phyloP scores from a whole-genome alignment of 2,113 vertebrate genomes.

The Tapirus terrestris region DNA sequence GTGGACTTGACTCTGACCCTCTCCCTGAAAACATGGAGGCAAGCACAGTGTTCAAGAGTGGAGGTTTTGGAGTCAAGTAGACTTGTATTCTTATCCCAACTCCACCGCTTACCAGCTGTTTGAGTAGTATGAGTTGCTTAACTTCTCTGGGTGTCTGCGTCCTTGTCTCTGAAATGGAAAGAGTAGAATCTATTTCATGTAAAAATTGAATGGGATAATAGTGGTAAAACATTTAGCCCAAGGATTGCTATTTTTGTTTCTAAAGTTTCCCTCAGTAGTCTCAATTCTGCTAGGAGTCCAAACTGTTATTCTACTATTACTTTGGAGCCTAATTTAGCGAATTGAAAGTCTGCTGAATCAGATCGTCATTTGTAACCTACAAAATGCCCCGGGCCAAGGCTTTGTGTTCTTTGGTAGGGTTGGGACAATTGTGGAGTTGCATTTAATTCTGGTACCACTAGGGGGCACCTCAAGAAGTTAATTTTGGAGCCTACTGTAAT shows the following conservation, averaged over 20 bases:
- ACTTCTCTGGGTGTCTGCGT: background rate
- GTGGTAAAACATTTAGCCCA: background rate
- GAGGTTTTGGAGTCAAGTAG: background rate
- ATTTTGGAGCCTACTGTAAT: background rate
- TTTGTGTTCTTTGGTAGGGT: background rate
- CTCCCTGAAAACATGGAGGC: background rate
- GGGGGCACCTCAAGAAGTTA: slow-evolving; percentile 69
- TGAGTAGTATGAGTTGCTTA: background rate
- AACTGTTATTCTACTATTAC: background rate
- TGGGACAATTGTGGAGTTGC: background rate
- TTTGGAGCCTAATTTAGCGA: background rate
- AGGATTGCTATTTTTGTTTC: slow-evolving; percentile 30
- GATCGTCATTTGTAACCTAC: background rate
- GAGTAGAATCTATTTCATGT: background rate
- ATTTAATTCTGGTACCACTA: slow-evolving; percentile 64
- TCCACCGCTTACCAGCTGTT: background rate
- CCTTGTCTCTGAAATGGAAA: background rate
- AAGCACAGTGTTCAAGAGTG: background rate
- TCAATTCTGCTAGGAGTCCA: slow-evolving; percentile 17
- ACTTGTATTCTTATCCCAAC: background rate
- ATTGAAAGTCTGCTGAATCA: background rate
- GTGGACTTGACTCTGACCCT: background rate
- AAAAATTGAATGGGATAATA: background rate
- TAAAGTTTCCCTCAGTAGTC: background rate
- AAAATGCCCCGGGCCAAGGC: background rate